A percentile compares a stretch with the other conserved stretches of the same genome.
Evolutionary conservation across 2,797 vertebrate genomes (phyloP).

Genomic region (Notolabrus celidotus): DNA sequence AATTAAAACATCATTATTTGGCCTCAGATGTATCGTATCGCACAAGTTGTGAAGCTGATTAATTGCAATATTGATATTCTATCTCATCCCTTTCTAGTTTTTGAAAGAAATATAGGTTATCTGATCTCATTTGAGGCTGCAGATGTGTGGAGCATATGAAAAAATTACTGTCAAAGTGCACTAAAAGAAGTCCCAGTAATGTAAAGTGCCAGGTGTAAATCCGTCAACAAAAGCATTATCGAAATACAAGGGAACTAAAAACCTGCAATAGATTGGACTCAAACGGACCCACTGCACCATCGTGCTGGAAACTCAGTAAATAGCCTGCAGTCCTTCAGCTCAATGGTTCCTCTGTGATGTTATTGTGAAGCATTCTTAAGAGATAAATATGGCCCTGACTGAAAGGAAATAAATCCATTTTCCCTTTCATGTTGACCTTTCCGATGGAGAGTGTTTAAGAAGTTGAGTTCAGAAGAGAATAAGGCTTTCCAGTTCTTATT

Average conservation of each 20-base stretch:
- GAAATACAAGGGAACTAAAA: conserved; percentile 31
- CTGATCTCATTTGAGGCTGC: background rate
- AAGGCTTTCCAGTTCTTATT: conserved; percentile 12
- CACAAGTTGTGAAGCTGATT: no score
- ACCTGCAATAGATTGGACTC: conserved; percentile 21
- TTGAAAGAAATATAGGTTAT: background rate
- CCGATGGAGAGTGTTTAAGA: conserved; percentile 25
- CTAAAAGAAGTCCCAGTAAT: conserved; percentile 63
- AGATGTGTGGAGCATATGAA: background rate
- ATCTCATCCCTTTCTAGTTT: no score
- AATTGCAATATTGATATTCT: no score
- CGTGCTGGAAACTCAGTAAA: conserved; percentile 24
- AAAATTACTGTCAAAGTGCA: conserved; percentile 61
- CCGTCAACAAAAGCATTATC: conserved; percentile 63
- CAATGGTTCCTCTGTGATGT: conserved; percentile 28
- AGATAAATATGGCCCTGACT: conserved; percentile 40
- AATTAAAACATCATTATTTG: no score
- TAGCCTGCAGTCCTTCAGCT: conserved; percentile 21
- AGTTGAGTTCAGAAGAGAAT: conserved; percentile 13
- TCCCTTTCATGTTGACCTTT: conserved; percentile 53
- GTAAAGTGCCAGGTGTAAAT: conserved; percentile 65
- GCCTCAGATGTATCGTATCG: no score
- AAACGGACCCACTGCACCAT: background rate
- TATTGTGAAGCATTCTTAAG: conserved; percentile 24
- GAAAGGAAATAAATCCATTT: conserved; percentile 42